Conservation (phyloP, 2,113 vertebrate species). For the Lamprotornis superbus region DNA sequence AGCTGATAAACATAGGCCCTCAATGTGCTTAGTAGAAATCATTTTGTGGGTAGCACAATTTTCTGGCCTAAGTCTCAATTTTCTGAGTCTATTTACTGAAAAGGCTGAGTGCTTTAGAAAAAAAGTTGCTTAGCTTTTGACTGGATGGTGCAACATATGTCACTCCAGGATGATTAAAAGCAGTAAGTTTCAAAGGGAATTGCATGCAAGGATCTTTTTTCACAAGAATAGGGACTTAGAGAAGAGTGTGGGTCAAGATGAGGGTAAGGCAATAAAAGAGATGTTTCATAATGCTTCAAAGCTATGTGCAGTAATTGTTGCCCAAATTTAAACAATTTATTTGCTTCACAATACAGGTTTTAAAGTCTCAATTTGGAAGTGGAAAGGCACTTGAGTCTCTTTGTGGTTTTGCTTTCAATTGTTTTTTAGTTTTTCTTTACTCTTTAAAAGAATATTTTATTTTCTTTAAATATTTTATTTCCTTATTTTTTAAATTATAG, state of each 20-base stretch:
- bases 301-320: constrained; percentile 34
- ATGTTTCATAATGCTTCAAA: constrained; percentile 61
- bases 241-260: constrained; percentile 47
- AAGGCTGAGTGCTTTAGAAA: constrained; percentile 6
- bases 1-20: background rate
- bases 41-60: background rate
- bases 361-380: background rate
- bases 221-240: constrained; percentile 39
- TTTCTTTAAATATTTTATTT: background rate
- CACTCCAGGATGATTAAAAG: constrained; percentile 44
- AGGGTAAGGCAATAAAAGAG: constrained; percentile 61
- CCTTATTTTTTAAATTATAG: background rate
- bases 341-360: constrained; percentile 34
- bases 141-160: constrained; percentile 24
- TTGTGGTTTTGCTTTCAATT: background rate
- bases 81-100: background rate
- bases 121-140: background rate
- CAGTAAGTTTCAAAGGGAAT: constrained; percentile 47
- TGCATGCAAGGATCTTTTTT: constrained; percentile 25
- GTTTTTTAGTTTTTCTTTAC: background rate
- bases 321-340: constrained; percentile 31
- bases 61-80: background rate
- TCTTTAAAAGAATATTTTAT: background rate
- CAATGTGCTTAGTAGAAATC: background rate
- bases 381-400: background rate